Percentiles rank a stretch among this genome's conserved stretches.
Evolutionary conservation across 2,797 vertebrate genomes (phyloP).

Genomic region (Tiaroga cobitis): DNA sequence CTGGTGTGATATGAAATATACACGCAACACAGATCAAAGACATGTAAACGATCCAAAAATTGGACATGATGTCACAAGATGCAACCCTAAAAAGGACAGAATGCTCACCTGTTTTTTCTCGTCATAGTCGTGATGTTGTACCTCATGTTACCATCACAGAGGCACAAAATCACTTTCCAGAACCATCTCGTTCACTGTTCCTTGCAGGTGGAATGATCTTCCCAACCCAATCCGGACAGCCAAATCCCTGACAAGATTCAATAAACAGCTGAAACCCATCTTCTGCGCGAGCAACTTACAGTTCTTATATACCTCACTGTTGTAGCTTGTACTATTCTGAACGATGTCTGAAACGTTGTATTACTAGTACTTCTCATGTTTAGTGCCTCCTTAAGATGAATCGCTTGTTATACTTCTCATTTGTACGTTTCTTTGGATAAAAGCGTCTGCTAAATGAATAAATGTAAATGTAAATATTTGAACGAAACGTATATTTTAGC

Average conservation of each 20-base stretch:
- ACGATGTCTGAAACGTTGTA: neutral
- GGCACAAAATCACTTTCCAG: neutral
- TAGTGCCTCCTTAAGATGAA: neutral
- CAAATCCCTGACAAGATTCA: neutral
- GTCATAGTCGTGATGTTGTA: neutral
- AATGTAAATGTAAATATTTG: slow-evolving; percentile 8
- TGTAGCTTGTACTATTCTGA: neutral
- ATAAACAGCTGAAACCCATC: neutral
- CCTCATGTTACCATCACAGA: neutral
- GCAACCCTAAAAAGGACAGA: too few relatives aligned
- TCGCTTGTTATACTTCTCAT: neutral
- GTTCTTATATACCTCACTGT: neutral
- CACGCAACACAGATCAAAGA: too few relatives aligned
- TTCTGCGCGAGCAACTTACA: neutral
- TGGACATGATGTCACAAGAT: too few relatives aligned
- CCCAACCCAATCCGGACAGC: neutral
- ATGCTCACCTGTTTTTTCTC: too few relatives aligned
- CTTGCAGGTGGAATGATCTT: neutral
- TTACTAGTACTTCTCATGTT: neutral
- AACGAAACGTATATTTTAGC: neutral
- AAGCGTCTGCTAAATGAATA: neutral
- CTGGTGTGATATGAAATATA: too few relatives aligned
- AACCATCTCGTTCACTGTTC: neutral
- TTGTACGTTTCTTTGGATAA: neutral
- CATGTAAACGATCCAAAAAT: too few relatives aligned